Evolutionary conservation across 2,888 invertebrate species (phyloP).

Genomic region (Keiferia lycopersicella): DNA sequence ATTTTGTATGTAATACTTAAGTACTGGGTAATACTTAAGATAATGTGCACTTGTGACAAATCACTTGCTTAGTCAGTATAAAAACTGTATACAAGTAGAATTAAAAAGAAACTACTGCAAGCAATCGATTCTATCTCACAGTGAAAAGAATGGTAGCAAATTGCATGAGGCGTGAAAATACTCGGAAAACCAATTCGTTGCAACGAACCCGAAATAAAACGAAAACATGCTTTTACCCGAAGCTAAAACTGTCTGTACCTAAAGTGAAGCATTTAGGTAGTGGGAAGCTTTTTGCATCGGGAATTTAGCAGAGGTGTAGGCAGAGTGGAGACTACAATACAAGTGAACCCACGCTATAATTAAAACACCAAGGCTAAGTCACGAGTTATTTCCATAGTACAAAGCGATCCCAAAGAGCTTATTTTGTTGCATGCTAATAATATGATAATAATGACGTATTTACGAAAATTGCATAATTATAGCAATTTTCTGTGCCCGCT

Average conservation of each 20-base stretch:
- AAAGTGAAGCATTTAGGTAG: slow-evolving; percentile 5
- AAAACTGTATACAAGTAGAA: too few species aligned
- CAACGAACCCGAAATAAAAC: slow-evolving; percentile 1
- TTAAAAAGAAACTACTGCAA: not conserved
- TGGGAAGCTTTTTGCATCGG: not conserved
- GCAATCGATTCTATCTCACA: not conserved
- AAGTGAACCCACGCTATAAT: slow-evolving; percentile 10
- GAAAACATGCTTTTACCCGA: not conserved
- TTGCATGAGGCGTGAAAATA: not conserved
- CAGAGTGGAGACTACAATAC: not conserved
- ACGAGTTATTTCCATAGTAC: slow-evolving; percentile 21
- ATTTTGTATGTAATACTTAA: too few species aligned
- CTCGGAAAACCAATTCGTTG: not conserved
- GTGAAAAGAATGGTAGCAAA: slow-evolving; percentile 5
- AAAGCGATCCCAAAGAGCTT: not conserved
- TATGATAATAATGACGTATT: slow-evolving; percentile 10
- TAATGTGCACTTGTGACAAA: too few species aligned
- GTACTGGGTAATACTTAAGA: too few species aligned
- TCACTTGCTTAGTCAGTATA: too few species aligned
- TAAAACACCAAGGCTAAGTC: slow-evolving; percentile 13
- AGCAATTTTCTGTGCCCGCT: slow-evolving; percentile 3
- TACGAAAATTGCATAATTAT: slow-evolving; percentile 17
- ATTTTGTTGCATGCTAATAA: slow-evolving; percentile 2
- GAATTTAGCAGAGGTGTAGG: slow-evolving; percentile 11
- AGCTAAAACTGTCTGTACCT: not conserved